Conservation (phyloP, 2,797 vertebrate genomes). For the Thripadectes ignobilis region DNA sequence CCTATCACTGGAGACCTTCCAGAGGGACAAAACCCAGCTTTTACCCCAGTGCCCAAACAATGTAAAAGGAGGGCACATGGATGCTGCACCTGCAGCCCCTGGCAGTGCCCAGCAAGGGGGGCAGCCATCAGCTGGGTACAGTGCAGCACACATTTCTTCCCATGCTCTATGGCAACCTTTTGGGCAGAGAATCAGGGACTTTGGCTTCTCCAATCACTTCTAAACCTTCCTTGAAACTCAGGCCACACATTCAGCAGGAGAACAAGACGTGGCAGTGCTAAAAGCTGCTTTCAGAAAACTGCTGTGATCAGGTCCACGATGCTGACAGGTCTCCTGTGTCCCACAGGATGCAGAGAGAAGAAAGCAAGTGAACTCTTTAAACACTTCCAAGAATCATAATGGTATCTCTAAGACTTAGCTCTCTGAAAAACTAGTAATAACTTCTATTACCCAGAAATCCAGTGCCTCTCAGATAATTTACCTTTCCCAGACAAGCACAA, state of each 20-base stretch:
- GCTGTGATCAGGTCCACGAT: neutral
- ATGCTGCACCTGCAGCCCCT: neutral
- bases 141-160: neutral
- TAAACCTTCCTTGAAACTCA: neutral
- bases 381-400: neutral
- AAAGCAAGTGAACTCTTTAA: neutral
- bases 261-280: neutral
- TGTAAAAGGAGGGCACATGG: neutral
- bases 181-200: rapidly evolving
- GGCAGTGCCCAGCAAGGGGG: neutral
- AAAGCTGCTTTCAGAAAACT: neutral
- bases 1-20: neutral
- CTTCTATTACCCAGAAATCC: neutral
- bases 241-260: neutral
- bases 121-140: rapidly evolving
- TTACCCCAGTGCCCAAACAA: rapidly evolving
- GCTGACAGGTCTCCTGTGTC: neutral
- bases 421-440: neutral
- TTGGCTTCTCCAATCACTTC: neutral
- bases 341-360: neutral
- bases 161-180: neutral
- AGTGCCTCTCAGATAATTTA: neutral
- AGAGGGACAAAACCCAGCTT: neutral
- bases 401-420: neutral
- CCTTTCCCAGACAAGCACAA: neutral